These are phyloP conservation scores for Syngnathus scovelli DNA, from an alignment of 2,113 vertebrate genomes.

Conservation along the genomic window DNA sequence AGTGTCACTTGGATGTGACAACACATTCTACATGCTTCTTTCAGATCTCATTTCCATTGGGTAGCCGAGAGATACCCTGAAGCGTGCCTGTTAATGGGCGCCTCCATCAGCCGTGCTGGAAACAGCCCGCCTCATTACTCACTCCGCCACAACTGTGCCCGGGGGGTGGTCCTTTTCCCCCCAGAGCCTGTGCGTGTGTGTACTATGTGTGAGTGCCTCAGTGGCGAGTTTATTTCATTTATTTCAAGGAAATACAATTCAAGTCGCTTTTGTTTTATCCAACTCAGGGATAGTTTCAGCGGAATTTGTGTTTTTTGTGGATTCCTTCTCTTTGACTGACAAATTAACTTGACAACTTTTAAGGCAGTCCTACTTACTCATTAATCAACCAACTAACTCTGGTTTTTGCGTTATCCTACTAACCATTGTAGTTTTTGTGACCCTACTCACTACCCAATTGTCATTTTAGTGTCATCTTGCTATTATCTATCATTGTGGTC, in stretches of 20 bases:
- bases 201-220: not conserved
- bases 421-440: not conserved
- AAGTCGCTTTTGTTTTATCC: slow-evolving; percentile 1
- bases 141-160: slow-evolving; percentile 63
- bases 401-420: not conserved
- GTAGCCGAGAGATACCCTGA: slow-evolving; percentile 66
- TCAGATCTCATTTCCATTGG: slow-evolving; percentile 68
- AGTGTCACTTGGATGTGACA: slow-evolving; percentile 71
- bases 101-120: slow-evolving; percentile 62
- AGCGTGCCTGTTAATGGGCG: slow-evolving; percentile 68
- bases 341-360: not conserved
- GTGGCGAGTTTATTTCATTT: not conserved
- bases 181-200: slow-evolving; percentile 32
- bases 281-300: not conserved
- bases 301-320: not conserved
- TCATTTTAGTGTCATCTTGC: not conserved
- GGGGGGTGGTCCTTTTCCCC: slow-evolving; percentile 62
- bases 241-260: slow-evolving; percentile 5
- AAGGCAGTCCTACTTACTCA: not conserved
- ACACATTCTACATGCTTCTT: slow-evolving; percentile 68
- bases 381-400: not conserved
- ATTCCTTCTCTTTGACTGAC: not conserved
- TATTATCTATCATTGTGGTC: not conserved
- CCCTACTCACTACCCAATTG: too few species aligned
- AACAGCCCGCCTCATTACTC: slow-evolving; percentile 68